Base-by-base conservation (phyloP, 2,113 vertebrate genomes). In the Sceloporus undulatus region DNA sequence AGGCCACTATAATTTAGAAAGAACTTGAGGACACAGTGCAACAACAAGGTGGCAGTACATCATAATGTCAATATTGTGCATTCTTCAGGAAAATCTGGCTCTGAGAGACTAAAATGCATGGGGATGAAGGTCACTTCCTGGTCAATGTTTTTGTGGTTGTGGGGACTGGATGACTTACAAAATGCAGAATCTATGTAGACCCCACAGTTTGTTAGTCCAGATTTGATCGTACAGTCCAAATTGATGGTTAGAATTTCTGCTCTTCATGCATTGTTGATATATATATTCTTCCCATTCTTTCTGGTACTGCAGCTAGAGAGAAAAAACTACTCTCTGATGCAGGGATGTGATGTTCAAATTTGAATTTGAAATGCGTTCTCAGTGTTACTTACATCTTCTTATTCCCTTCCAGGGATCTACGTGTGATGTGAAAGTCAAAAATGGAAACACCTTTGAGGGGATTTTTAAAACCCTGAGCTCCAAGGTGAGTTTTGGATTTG, bases 391-490 rank as follows among this genome's bases (percentile, higher is more conserved):
- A 9, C 9, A 38, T 34, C 52, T 59, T 34, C 52, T 59, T 62
- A 2, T 8, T 10, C 84, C 52, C 27, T 27, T 25, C 0, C 87
- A 98, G 98, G 98, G 98, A 54, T 98, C 98, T 70, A 98, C 98
- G 79, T 98, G 98, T 94, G 98, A 98, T 74, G 96, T 98, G 54
- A 97, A 97, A 89, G 98, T 98, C 94, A 98, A 98, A 95, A 98
- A 98, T 89, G 98, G 98, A 74, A 97, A 92, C 79, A 94, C 97
- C n/a, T 98, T 98, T 85, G 98, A 98, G 93, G 98, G 98, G 79
- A 97, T 98, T 87, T 98, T 98, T 91, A 98, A 98, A 94, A 98
- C 98, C 0, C 94, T 98, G 85, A 98, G 98, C 93, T 98, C 98
- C 85, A 97, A 97, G 96, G 98, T 98, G 94, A 97, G 91, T 1